A percentile compares a stretch with the other conserved stretches of the same genome.
Evolutionary conservation across 1,140 invertebrate species (phyloP).

Genomic region (Colletes latitarsis): DNA sequence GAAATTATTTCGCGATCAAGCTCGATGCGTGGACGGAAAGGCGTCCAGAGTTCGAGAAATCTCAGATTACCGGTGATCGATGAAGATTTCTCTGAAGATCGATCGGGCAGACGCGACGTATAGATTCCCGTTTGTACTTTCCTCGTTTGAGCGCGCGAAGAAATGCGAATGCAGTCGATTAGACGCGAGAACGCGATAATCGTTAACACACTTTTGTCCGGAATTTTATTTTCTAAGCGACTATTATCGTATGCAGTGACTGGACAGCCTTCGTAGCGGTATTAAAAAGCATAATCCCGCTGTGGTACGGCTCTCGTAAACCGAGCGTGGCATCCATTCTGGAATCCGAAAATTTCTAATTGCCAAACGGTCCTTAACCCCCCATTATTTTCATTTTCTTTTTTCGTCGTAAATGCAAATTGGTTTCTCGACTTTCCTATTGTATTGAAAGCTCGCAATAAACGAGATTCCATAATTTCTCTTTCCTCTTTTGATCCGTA

Average conservation of each 20-base stretch:
- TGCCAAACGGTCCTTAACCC: no score
- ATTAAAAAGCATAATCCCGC: not conserved
- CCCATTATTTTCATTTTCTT: no score
- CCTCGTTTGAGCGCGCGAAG: not conserved
- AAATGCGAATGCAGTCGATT: not conserved
- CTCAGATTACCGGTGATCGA: not conserved
- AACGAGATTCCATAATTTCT: no score
- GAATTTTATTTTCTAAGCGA: not conserved
- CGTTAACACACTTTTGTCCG: not conserved
- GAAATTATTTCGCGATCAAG: no score
- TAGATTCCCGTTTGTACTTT: not conserved
- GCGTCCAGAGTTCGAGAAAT: not conserved
- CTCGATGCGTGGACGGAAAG: no score
- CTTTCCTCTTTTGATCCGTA: no score
- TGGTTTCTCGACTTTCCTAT: no score
- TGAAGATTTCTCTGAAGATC: conserved; percentile 12
- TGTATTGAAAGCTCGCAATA: no score
- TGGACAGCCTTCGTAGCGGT: not conserved
- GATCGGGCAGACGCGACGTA: not conserved
- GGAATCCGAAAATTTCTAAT: no score
- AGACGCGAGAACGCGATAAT: not conserved
- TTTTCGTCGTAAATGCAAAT: no score
- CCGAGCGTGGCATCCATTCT: not conserved
- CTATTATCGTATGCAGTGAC: not conserved
- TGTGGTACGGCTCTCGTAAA: not conserved